Evolutionary conservation across 1,140 invertebrate species (phyloP).

Genomic region (Colletes latitarsis): DNA sequence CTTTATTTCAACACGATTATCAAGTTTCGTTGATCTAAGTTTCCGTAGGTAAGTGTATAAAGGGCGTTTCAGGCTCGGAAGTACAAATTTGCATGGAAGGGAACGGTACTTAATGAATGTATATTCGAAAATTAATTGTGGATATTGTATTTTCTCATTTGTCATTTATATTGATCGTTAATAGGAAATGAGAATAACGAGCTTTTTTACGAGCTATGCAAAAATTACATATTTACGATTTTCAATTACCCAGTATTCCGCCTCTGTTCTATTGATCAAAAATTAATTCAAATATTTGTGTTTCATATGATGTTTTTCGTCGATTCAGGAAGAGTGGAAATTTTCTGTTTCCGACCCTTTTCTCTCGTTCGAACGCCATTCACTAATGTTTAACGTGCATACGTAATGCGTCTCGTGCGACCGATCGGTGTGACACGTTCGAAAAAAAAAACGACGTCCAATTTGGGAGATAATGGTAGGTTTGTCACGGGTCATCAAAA

Average conservation of each 20-base stretch:
- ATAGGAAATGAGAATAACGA: no score
- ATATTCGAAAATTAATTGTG: not conserved
- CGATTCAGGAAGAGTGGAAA: not conserved
- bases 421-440: not conserved
- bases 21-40: no score
- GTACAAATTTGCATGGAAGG: no score
- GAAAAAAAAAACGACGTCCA: not conserved
- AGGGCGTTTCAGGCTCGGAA: no score
- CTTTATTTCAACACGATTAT: not conserved
- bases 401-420: conserved; percentile 12
- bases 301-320: not conserved
- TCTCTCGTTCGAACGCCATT: not conserved
- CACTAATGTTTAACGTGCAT: not conserved
- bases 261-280: no score
- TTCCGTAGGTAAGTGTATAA: no score
- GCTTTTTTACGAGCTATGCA: no score
- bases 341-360: not conserved
- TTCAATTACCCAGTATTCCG: no score
- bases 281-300: not conserved
- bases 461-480: conserved; percentile 26
- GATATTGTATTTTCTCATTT: no score
- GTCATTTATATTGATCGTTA: no score
- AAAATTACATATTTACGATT: no score
- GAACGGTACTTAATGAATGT: not conserved
- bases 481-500: conserved; percentile 43